Evolutionary conservation across 2,113 vertebrate species (phyloP), one percentile per base, ranked within the genome.

Genomic region (Asarcornis scutulata): DNA sequence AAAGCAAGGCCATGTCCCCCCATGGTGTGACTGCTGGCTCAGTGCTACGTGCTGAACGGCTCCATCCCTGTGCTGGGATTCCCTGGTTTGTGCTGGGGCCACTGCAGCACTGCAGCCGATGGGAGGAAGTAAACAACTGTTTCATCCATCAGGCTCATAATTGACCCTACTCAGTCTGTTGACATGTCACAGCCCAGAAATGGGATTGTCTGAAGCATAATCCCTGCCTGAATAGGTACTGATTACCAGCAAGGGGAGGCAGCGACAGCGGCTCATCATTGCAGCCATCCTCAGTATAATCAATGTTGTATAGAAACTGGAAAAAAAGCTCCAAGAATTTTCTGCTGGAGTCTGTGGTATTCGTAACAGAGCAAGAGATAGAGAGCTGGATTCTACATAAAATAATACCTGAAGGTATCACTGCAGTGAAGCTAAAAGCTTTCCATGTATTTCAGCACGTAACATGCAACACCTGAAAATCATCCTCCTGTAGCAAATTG

Each of bases 151-250:
- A 74, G 42, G 52, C 26, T 84, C 34, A 1, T 31, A 18, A 40
- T 1, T 89, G 81, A 64, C 64, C 77, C 83, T 79, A 1, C 38
- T 46, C 75, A 40, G 36, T 6, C 71, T 25, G 20, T n/a, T 67
- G 52, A 31, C 81, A 83, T 27, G 77, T 79, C 48, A 56, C 42
- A 52, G 66, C 40, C 60, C 62, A 18, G 48, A 23, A 72, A n/a
- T 38, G 56, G 66, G 36, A n/a, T 67, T 72, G 29, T 56, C 78
- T 56, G 50, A 72, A 79, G 78, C 53, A n/a, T 20, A 63, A 86
- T 66, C 88, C 85, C 67, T 72, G 48, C 79, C n/a, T 78, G 36
- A 75, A 29, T 46, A 78, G 72, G n/a, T 55, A 9, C 80, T 91
- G 83, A 59, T 83, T 84, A 83, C 73, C 79, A 77, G 42, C 38